Evolutionary conservation across 2,113 vertebrate species (phyloP).

Genomic region (Campylomormyrus numenius): DNA sequence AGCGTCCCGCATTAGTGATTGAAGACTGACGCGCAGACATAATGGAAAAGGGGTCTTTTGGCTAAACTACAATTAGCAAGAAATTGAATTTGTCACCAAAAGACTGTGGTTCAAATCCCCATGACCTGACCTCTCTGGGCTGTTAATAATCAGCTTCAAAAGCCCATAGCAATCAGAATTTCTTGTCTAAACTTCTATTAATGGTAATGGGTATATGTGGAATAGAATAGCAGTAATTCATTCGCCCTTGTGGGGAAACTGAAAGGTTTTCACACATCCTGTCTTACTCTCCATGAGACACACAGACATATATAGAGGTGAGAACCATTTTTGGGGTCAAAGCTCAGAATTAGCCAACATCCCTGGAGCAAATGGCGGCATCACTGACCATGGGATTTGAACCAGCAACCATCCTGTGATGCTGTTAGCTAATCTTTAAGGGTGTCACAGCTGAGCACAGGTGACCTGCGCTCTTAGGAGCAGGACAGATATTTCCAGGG

Average conservation of each 20-base stretch:
- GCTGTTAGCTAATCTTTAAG: not conserved
- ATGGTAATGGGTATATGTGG: not conserved
- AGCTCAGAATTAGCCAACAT: not conserved
- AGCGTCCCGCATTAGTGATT: not conserved
- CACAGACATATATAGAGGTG: not conserved
- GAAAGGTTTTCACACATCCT: not conserved
- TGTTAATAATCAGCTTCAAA: not conserved
- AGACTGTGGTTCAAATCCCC: not conserved
- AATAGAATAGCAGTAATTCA: not conserved
- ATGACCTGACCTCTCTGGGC: not conserved
- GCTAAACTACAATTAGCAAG: not conserved
- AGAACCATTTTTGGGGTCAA: not conserved
- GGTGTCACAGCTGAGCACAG: not conserved
- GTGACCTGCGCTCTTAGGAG: not conserved
- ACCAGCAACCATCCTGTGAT: not conserved
- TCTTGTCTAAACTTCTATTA: not conserved
- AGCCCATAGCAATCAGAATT: not conserved
- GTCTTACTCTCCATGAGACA: not conserved
- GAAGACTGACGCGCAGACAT: not conserved
- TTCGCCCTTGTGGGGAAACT: not conserved
- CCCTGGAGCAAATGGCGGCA: not conserved
- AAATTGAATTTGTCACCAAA: constrained; percentile 1
- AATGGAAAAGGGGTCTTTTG: not conserved
- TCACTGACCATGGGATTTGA: not conserved
- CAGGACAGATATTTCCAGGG: not conserved